Evolutionary conservation across 2,113 vertebrate species (phyloP), one percentile per base, ranked within the genome.

Genomic region (Melanotaenia duboulayi): DNA sequence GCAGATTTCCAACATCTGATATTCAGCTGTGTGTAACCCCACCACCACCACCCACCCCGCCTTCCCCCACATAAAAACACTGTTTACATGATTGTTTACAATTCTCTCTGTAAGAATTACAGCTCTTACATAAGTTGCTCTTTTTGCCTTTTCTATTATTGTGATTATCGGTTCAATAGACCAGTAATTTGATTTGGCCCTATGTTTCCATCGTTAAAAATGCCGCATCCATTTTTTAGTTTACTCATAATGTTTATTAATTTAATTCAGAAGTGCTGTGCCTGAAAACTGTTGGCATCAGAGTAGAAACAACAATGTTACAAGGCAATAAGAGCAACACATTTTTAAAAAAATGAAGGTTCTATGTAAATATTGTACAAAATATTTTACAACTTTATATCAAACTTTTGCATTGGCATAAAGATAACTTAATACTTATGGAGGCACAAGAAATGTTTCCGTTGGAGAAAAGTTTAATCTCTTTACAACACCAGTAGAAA

Each of bases 1-100:
- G 91, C 95, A 96, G 80, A 96, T 97, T 92, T 98, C 96, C 55
- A 97, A 98, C 61, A 96, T 98, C 87, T 98, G 92, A 98, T 39
- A 3, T 71, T 85, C 44, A 64, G 28, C 51, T 57, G 70, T 76
- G 51, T 16, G 49, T 16, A 52, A n/a, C 23, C 61, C 25, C 52
- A 12, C 13, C n/a, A n/a, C n/a, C n/a, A n/a, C n/a, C n/a, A n/a
- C n/a, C n/a, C n/a, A n/a, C 28, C 28, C 28, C 28, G 6, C 28
- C 6, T 28, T 6, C 58, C 50, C 32, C 8, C 4, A 6, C 4
- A 35, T 8, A 50, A 80, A 78, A 58, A 81, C 64, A 73, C 74
- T 87, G 91, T 94, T 92, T 92, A 92, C 90, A 89, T 79, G 40
- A 84, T 84, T 91, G 88, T 93, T 92, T 86, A 88, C 84, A 90